Conservation (phyloP, 2,113 vertebrate species). For the Phoxinus phoxinus region DNA sequence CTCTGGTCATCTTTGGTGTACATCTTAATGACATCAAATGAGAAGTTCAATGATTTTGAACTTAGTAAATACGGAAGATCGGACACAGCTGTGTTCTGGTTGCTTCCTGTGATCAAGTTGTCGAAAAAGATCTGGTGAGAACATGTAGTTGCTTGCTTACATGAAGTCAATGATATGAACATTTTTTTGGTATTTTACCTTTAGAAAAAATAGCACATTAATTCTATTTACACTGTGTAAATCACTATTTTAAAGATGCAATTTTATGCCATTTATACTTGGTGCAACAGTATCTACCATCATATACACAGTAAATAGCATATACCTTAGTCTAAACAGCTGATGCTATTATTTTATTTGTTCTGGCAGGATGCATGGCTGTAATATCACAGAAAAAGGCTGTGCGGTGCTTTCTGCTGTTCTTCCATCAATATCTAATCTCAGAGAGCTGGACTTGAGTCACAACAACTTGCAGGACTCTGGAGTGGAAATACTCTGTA, state of each 20-base stretch:
- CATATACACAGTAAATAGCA: not conserved
- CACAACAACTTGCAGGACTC: slow-evolving; percentile 11
- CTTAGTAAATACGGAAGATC: slow-evolving; percentile 44
- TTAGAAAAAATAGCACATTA: not conserved
- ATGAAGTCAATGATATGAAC: not conserved
- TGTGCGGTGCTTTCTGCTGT: not conserved
- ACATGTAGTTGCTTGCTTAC: not conserved
- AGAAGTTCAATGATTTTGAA: slow-evolving; percentile 47
- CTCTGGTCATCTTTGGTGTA: slow-evolving; percentile 53
- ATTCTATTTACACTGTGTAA: not conserved
- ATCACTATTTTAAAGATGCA: not conserved
- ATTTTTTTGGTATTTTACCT: not conserved
- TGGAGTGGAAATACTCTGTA: slow-evolving; percentile 26
- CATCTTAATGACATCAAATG: slow-evolving; percentile 41
- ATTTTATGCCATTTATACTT: not conserved
- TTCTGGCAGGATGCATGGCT: not conserved
- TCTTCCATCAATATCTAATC: not conserved
- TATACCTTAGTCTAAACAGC: not conserved
- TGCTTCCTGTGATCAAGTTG: slow-evolving; percentile 40
- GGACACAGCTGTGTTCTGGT: slow-evolving; percentile 30
- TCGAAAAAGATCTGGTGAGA: slow-evolving; percentile 38
- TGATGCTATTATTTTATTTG: not conserved
- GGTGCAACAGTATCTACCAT: not conserved
- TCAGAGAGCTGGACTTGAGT: slow-evolving; percentile 33
- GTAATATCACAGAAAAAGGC: not conserved